Conservation (phyloP, 2,797 vertebrate species). For the Gymnopithys bicolor region DNA sequence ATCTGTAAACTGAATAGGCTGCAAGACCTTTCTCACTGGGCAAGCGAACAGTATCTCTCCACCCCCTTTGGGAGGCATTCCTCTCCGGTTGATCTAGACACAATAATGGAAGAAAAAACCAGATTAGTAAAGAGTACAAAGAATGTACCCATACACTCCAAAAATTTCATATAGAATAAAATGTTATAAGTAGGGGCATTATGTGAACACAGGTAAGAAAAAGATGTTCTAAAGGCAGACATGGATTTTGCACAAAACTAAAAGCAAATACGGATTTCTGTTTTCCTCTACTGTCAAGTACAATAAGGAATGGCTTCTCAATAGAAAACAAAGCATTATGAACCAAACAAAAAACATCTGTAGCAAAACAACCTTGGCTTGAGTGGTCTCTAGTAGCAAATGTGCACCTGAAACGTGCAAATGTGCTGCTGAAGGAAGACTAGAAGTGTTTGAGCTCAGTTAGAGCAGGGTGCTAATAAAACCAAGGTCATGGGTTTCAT, state of each 20-base stretch:
- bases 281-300: background rate
- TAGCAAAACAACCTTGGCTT: background rate
- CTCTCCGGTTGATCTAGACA: constrained; percentile 85
- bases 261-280: background rate
- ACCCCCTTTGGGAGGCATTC: constrained; percentile 94
- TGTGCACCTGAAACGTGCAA: background rate
- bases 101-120: background rate
- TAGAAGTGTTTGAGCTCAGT: background rate
- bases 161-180: background rate
- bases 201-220: background rate
- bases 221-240: background rate
- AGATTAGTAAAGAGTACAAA: background rate
- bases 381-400: background rate
- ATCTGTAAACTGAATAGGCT: constrained; percentile 88
- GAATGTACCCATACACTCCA: background rate
- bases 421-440: background rate
- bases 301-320: background rate
- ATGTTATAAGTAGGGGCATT: background rate
- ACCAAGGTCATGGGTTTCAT: background rate
- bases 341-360: background rate
- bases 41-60: constrained; percentile 92
- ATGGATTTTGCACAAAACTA: background rate
- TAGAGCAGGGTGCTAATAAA: background rate
- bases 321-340: background rate
- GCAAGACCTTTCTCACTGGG: constrained; percentile 86